Evolutionary conservation across 92 coral and sea anemone genomes (phyloP), one percentile per base, ranked within the genome.

Genomic region (Epizoanthus rinbou): DNA sequence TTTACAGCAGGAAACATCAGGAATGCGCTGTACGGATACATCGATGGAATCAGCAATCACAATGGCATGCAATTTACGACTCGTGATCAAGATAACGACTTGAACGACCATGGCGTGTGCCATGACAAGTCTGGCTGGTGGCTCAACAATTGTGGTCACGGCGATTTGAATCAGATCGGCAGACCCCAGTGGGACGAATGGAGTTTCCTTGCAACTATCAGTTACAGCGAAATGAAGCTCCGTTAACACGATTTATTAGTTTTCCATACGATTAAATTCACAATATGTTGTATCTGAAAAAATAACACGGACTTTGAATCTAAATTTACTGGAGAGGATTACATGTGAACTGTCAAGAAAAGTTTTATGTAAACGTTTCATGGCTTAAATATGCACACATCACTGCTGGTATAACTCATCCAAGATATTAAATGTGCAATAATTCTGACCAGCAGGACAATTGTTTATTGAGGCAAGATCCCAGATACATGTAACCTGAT

Each of bases 11-110:
- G 89, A 18, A 76, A 63, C 45, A 81, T 68, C 8, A 43, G 58
- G 23, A 50, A 80, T 18, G 87, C 87, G 15, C 18, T 89, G 19
- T 73, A 82, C 54, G 83, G 83, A n/a, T 41, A 73, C 15, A 31
- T 2, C 3, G 60, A 66, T 66, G 83, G 54, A 0, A 56, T 35
- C 16, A 67, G 53, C 47, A 65, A 85, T 50, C 59, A 72, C 15
- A 64, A 85, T 57, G 92, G 87, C 4, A 89, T 86, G 92, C 86
- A 66, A 50, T 89, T 89, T 37, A 74, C 89, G 24, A 89, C 92
- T 25, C 2, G 24, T 25, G 89, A 89, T 47, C 84, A 60, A 67
- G 90, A 89, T 65, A 89, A 89, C 64, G 92, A 89, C 33, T 13
- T 24, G 60, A 57, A 81, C 56, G 4, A 16, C 11, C 47, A 18